These are phyloP conservation scores for Brienomyrus longianalis DNA, from an alignment of 2,113 vertebrate species.

Conservation along the genomic window DNA sequence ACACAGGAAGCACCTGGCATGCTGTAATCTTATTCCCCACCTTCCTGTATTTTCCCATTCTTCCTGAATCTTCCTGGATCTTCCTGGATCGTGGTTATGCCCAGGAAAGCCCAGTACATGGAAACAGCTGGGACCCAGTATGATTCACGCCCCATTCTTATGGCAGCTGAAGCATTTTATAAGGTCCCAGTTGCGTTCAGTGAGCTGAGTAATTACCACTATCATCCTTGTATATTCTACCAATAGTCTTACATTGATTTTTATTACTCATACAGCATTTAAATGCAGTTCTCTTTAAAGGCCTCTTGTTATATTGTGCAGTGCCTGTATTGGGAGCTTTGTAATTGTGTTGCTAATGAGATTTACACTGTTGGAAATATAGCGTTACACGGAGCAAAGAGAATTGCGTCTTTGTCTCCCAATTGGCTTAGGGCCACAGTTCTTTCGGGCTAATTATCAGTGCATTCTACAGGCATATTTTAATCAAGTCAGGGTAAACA, in stretches of 20 bases:
- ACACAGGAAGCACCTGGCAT: background rate
- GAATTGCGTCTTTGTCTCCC: background rate
- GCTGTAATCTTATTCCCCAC: background rate
- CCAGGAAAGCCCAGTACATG: background rate
- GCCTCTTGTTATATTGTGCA: background rate
- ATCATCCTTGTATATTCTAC: background rate
- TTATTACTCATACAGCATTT: background rate
- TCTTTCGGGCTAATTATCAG: background rate
- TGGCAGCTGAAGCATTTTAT: background rate
- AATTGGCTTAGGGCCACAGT: background rate
- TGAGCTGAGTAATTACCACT: background rate
- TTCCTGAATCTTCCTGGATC: background rate
- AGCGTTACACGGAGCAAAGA: background rate
- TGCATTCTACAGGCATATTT: background rate
- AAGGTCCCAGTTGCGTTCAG: background rate
- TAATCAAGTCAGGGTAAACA: background rate
- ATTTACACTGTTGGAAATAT: background rate
- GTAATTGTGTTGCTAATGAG: background rate
- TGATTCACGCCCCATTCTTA: background rate
- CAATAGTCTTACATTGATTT: background rate
- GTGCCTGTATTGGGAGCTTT: background rate
- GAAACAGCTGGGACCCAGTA: background rate
- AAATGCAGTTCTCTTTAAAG: background rate
- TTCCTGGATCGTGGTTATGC: background rate
- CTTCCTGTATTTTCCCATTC: background rate